Conservation (phyloP, 1,140 invertebrate genomes). For the Trichogramma pretiosum region DNA sequence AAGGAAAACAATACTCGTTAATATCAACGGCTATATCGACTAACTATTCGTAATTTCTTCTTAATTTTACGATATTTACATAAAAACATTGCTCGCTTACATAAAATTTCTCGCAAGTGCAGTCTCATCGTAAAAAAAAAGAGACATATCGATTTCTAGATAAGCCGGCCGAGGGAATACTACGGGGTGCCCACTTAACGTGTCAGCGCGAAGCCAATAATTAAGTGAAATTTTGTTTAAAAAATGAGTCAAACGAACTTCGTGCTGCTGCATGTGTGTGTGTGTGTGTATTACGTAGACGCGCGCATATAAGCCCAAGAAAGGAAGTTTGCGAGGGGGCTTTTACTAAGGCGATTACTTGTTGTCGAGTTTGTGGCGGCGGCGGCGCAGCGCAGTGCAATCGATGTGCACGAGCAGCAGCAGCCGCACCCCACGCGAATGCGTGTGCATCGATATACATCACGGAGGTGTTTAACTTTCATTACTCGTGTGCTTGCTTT, state of each 20-base stretch:
- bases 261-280: too few species aligned
- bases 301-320: too few species aligned
- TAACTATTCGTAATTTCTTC: too few species aligned
- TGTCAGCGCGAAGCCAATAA: neutral
- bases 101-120: slow-evolving; percentile 1
- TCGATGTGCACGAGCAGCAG: neutral
- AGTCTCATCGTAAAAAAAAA: too few species aligned
- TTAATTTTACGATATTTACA: too few species aligned
- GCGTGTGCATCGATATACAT: neutral
- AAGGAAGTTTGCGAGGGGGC: neutral
- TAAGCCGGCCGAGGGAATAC: neutral
- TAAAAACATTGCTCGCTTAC: too few species aligned
- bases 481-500: neutral
- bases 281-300: too few species aligned
- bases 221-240: neutral
- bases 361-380: neutral
- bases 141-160: neutral
- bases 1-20: too few species aligned
- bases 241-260: neutral
- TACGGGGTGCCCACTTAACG: neutral
- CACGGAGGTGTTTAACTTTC: neutral
- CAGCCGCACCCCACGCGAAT: neutral
- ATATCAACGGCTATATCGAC: too few species aligned
- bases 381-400: too few species aligned
- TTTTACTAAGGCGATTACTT: neutral